A percentile compares a stretch with the other conserved stretches of the same genome.
phyloP scores from a whole-genome alignment of 1,140 invertebrate genomes.

The Drosophila ogumai region DNA sequence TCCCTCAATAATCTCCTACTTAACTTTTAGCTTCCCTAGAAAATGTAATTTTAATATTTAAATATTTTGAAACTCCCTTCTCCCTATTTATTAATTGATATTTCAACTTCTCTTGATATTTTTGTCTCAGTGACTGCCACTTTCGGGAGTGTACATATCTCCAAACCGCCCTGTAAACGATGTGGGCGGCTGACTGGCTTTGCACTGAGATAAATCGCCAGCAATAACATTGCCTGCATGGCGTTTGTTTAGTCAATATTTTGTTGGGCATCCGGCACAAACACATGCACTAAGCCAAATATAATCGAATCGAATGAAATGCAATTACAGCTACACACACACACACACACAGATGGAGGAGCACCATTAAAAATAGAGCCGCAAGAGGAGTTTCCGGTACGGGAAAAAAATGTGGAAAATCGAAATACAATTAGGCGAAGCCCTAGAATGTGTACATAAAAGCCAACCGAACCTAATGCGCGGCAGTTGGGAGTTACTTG shows the following conservation, averaged over 20 bases:
- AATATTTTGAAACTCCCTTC: background rate
- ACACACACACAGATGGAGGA: slow-evolving; percentile 9
- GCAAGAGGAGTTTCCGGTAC: slow-evolving; percentile 28
- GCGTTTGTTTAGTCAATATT: slow-evolving; percentile 80
- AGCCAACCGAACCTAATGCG: slow-evolving; percentile 35
- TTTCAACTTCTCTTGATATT: background rate
- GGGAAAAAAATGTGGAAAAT: slow-evolving; percentile 52
- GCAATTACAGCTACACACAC: slow-evolving; percentile 29
- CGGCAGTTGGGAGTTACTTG: slow-evolving; percentile 15
- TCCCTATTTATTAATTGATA: no score
- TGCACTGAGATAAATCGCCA: slow-evolving; percentile 67
- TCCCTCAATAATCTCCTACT: background rate
- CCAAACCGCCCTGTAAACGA: slow-evolving; percentile 7
- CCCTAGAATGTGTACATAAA: slow-evolving; percentile 41
- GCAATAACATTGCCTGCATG: slow-evolving; percentile 57
- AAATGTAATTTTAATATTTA: background rate
- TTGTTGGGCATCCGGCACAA: slow-evolving; percentile 41
- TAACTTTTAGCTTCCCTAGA: background rate
- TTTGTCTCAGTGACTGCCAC: slow-evolving; percentile 14
- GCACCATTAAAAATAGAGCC: slow-evolving; percentile 2
- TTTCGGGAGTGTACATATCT: slow-evolving; percentile 12
- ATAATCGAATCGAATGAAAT: slow-evolving; percentile 12
- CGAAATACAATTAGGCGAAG: slow-evolving; percentile 63
- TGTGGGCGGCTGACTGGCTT: slow-evolving; percentile 28
- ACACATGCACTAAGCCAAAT: slow-evolving; percentile 17